These are phyloP conservation scores for Calliphora vicina DNA, from an alignment of 1,140 invertebrate species.

Conservation along the genomic window DNA sequence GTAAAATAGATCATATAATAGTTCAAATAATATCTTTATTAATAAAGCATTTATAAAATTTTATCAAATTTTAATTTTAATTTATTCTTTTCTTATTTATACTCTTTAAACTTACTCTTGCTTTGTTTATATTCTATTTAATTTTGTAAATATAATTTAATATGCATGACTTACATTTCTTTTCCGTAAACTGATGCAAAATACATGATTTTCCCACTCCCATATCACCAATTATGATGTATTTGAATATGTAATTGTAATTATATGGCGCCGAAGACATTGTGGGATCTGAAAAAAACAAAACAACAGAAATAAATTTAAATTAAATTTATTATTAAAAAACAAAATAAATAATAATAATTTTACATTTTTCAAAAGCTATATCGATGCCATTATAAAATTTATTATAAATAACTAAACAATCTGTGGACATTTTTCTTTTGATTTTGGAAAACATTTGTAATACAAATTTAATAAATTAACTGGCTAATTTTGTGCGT, in stretches of 20 bases:
- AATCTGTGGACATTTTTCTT: neutral
- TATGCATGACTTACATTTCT: constrained; percentile 99
- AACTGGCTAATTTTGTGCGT: neutral
- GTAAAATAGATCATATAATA: too few species aligned
- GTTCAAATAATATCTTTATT: too few species aligned
- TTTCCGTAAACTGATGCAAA: constrained; percentile 99
- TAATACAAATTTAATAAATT: neutral
- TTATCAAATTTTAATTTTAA: too few species aligned
- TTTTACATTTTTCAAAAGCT: constrained; percentile 20
- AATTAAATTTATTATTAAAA: neutral
- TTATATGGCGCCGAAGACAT: constrained; percentile 97
- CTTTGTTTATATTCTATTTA: too few species aligned
- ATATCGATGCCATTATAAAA: constrained; percentile 18
- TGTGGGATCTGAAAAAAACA: constrained; percentile 29
- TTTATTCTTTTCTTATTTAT: too few species aligned
- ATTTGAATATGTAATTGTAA: constrained; percentile 99
- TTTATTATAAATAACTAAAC: constrained; percentile 10
- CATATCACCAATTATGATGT: constrained; percentile 99
- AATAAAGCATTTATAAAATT: too few species aligned
- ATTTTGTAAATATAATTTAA: too few species aligned
- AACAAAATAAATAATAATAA: neutral
- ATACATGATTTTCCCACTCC: constrained; percentile 98
- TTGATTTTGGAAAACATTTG: neutral
- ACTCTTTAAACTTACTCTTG: too few species aligned
- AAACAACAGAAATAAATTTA: neutral